Percentiles rank a stretch among this genome's conserved stretches.
These are phyloP conservation scores for Brachypodius melanocephalos DNA, from an alignment of 2,113 vertebrate species.

Conservation along the genomic window DNA sequence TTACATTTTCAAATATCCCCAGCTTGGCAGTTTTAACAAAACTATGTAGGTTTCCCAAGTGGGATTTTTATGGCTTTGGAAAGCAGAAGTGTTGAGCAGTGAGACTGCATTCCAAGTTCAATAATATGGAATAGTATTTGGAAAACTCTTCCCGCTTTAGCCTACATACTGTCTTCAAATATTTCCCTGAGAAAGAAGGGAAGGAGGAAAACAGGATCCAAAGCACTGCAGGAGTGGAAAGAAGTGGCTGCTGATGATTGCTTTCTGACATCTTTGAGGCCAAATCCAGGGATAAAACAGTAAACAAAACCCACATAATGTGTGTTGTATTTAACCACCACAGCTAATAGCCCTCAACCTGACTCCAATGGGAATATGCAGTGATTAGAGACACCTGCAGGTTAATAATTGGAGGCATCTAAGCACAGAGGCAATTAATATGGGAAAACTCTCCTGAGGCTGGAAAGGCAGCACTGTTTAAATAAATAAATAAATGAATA, in stretches of 20 bases:
- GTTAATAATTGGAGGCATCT: slow-evolving; percentile 80
- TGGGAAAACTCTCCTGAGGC: slow-evolving; percentile 51
- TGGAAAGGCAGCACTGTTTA: slow-evolving; percentile 27
- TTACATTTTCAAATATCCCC: background rate
- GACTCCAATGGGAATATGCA: slow-evolving; percentile 70
- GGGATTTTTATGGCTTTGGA: background rate
- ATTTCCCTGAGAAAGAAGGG: background rate
- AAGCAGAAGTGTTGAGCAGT: background rate
- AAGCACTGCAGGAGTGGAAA: slow-evolving; percentile 34
- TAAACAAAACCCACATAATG: slow-evolving; percentile 64
- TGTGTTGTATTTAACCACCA: slow-evolving; percentile 71
- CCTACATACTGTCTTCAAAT: background rate
- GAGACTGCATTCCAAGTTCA: background rate
- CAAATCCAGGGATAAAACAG: slow-evolving; percentile 57
- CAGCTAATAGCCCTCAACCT: slow-evolving; percentile 70
- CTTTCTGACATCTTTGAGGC: slow-evolving; percentile 49
- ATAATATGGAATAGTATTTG: background rate
- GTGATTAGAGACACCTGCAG: slow-evolving; percentile 80
- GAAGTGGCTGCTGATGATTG: slow-evolving; percentile 43
- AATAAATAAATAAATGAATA: slow-evolving; percentile 64
- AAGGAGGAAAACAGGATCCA: background rate
- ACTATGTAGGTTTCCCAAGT: background rate
- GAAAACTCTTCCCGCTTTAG: background rate
- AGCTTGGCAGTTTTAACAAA: background rate
- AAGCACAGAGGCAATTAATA: slow-evolving; percentile 80